These are phyloP conservation scores for Hyperoplus immaculatus DNA, from an alignment of 2,797 vertebrate genomes.

Conservation along the genomic window DNA sequence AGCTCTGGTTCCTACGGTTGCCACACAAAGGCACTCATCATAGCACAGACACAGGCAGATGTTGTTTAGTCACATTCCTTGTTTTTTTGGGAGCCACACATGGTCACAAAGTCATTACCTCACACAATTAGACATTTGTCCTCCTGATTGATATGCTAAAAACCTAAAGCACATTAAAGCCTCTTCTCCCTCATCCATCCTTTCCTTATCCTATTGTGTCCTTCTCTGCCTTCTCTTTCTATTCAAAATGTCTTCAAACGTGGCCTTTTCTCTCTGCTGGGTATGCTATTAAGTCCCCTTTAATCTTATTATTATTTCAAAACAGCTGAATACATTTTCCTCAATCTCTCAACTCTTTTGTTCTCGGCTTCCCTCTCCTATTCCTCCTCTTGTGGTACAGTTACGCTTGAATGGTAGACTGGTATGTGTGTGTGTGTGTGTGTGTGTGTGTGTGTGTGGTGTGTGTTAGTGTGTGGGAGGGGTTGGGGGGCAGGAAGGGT, in stretches of 20 bases:
- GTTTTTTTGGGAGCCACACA: constrained; percentile 57
- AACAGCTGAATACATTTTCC: constrained; percentile 16
- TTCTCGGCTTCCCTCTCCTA: constrained; percentile 10
- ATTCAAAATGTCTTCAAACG: constrained; percentile 9
- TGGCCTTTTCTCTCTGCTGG: constrained; percentile 38
- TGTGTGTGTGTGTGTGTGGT: no score
- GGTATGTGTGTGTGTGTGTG: no score
- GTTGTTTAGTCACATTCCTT: constrained; percentile 31
- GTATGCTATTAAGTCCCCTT: constrained; percentile 31
- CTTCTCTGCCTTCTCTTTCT: constrained; percentile 26
- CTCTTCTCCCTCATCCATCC: constrained; percentile 34
- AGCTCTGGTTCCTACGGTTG: constrained; percentile 59
- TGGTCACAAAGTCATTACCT: constrained; percentile 53
- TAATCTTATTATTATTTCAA: constrained; percentile 37
- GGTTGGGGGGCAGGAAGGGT: neutral
- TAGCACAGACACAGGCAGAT: constrained; percentile 29
- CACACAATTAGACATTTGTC: constrained; percentile 49
- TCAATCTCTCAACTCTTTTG: constrained; percentile 2
- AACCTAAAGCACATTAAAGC: constrained; percentile 34
- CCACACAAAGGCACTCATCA: neutral
- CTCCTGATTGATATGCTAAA: constrained; percentile 50
- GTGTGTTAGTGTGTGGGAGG: no score
- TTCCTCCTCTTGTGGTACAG: constrained; percentile 30
- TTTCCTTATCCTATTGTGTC: constrained; percentile 5
- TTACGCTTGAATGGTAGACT: constrained; percentile 32